Evolutionary conservation across 2,888 invertebrate genomes (phyloP), one percentile per base, ranked within the genome.

Genomic region (Autographa pulchrina): DNA sequence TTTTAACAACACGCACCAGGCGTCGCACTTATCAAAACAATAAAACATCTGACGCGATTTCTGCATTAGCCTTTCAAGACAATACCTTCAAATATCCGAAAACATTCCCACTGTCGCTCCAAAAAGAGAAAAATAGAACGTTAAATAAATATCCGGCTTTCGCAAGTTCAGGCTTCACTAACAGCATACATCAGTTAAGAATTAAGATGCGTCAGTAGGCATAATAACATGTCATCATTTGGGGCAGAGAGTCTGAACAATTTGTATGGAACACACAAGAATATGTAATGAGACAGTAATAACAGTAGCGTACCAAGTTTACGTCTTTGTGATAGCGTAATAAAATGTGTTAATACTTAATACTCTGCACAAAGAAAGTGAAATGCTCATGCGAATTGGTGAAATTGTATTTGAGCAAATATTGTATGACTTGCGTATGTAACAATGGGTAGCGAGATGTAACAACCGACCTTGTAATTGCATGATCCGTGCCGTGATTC

Each of bases 311-410:
- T 68, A 61, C 72, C 78, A 73, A 73, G 74, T 82, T 85, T 85
- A 78, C 77, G 77, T 75, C 70, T 75, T 63, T 54, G 67, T 65
- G 65, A 75, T 69, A 74, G 66, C 69, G 72, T 71, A 72, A 82
- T 83, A 76, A 86, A 82, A 79, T 83, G 85, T 81, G 86, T 84
- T 88, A 88, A 89, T 85, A 85, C 75, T 84, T 88, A 88, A 89
- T 85, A 85, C 75, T 64, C 70, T 72, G 80, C 79, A 73, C 64
- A 75, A 86, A 81, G 88, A 90, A 89, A 90, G 90, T 88, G 88
- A 90, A 90, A 89, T 78, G 75, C 75, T 77, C 83, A 88, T 88
- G 85, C 84, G 86, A 85, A 87, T 90, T 82, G 86, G 87, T 87
- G 88, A 89, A 89, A 89, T 88, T 84, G 62, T 72, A 75, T 75